Conservation (phyloP, 2,797 vertebrate species). For the Melanotaenia pygmaea region DNA sequence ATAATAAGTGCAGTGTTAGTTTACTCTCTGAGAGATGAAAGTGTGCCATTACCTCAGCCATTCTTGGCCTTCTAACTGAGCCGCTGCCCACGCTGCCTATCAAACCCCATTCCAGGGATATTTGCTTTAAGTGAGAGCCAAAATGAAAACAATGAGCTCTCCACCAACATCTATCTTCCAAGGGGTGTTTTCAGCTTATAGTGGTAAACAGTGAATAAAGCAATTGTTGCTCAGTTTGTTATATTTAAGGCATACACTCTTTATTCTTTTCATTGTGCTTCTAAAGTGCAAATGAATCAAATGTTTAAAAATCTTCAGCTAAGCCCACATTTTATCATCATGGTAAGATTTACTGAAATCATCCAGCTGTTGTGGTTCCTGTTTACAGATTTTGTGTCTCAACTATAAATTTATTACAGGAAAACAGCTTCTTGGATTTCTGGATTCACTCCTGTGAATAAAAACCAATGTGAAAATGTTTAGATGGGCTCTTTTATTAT, state of each 20-base stretch:
- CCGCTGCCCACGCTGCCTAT: slow-evolving; percentile 35
- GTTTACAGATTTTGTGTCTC: no score
- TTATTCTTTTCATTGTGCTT: background rate
- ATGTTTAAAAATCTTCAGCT: no score
- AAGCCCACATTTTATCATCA: no score
- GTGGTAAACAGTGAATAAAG: no score
- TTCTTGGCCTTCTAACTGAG: slow-evolving; percentile 24
- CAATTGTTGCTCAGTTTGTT: background rate
- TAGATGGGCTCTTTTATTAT: no score
- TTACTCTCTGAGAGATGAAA: slow-evolving; percentile 16
- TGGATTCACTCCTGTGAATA: no score
- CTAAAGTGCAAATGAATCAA: no score
- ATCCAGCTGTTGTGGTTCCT: no score
- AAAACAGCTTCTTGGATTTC: no score
- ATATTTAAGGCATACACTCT: background rate
- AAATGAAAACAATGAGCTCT: background rate
- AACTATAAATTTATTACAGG: no score
- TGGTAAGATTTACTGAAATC: no score
- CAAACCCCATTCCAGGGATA: slow-evolving; percentile 51
- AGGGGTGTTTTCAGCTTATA: background rate
- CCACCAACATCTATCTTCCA: slow-evolving; percentile 12
- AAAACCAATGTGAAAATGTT: no score
- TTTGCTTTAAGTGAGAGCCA: slow-evolving; percentile 31
- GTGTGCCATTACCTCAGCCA: slow-evolving; percentile 15
- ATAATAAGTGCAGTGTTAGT: background rate